These are phyloP conservation scores for Dipus sagitta DNA, from an alignment of 2,797 vertebrate genomes.

Conservation along the genomic window DNA sequence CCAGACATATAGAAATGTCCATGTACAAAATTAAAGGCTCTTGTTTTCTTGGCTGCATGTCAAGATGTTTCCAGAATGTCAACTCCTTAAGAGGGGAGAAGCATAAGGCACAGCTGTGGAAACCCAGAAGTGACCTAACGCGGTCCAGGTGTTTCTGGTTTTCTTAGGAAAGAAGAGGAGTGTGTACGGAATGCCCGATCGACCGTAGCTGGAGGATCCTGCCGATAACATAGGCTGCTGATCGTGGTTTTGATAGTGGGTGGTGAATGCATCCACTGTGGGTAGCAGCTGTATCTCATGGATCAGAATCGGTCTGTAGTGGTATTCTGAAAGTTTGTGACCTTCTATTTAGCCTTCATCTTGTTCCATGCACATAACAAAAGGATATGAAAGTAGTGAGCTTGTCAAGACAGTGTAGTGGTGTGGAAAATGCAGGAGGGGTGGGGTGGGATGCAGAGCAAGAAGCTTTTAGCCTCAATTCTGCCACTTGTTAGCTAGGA, in stretches of 20 bases:
- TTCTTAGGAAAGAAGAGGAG: conserved; percentile 60
- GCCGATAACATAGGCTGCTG: background rate
- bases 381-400: conserved; percentile 43
- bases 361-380: conserved; percentile 30
- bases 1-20: conserved; percentile 75
- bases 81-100: conserved; percentile 80
- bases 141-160: conserved; percentile 78
- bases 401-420: conserved; percentile 11
- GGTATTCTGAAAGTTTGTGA: conserved; percentile 50
- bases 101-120: conserved; percentile 81
- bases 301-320: conserved; percentile 19
- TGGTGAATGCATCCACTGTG: background rate
- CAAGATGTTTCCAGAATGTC: conserved; percentile 81
- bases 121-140: conserved; percentile 77
- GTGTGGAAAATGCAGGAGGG: background rate
- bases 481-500: background rate
- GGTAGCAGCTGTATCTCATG: background rate
- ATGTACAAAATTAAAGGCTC: conserved; percentile 73
- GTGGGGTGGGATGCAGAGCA: background rate
- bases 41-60: conserved; percentile 78
- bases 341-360: conserved; percentile 12
- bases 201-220: background rate
- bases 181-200: background rate
- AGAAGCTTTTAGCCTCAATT: background rate
- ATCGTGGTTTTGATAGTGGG: background rate